A percentile compares a stretch with the other conserved stretches of the same genome.
phyloP scores from a whole-genome alignment of 1,140 invertebrate species.

The Anagrus nilaparvatae region DNA sequence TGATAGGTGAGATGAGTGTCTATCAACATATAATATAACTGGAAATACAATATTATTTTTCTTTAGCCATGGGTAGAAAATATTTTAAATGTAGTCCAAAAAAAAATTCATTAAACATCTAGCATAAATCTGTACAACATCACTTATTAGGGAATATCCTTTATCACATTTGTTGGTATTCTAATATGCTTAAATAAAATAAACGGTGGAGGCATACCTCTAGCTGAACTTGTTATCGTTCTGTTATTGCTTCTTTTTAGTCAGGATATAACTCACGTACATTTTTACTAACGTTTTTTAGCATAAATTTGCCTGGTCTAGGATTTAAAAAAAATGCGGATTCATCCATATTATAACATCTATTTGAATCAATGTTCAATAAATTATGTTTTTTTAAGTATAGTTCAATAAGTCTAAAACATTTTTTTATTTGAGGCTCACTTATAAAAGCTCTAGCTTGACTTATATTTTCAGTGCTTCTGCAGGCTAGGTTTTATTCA shows the following conservation, averaged over 20 bases:
- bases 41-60: no score
- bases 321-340: constrained; percentile 23
- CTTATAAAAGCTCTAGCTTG: neutral
- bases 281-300: constrained; percentile 24
- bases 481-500: no score
- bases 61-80: no score
- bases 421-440: neutral
- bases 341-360: constrained; percentile 29
- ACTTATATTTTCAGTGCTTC: no score
- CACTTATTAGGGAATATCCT: constrained; percentile 19
- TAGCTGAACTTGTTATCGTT: constrained; percentile 21
- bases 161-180: constrained; percentile 17
- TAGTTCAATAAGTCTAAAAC: neutral
- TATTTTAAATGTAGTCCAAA: constrained; percentile 40
- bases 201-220: constrained; percentile 19
- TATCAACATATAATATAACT: no score
- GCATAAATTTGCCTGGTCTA: constrained; percentile 23
- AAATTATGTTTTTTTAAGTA: neutral
- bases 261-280: constrained; percentile 22
- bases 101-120: constrained; percentile 35
- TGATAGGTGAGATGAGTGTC: no score
- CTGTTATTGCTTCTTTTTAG: constrained; percentile 31
- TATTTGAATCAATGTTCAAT: constrained; percentile 10
- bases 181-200: constrained; percentile 20
- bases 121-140: constrained; percentile 28